phyloP scores from a whole-genome alignment of 2,797 vertebrate genomes.

The Acanthis flammea region DNA sequence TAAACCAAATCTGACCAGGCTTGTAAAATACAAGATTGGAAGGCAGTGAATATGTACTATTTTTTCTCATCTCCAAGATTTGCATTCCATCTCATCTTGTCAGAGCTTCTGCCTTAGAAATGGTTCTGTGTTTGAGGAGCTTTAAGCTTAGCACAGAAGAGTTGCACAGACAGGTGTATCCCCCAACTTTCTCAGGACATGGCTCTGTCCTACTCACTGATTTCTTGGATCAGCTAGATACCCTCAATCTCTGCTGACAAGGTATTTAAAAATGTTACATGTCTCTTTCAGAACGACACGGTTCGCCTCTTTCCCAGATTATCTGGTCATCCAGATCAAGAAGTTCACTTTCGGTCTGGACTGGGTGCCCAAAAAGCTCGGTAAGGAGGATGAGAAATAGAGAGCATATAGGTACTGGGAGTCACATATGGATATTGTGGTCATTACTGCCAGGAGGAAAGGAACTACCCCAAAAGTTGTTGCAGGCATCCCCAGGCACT shows the following conservation, averaged over 20 bases:
- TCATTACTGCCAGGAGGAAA: background rate
- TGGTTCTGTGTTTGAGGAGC: background rate
- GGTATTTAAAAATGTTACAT: background rate
- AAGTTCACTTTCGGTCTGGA: constrained; percentile 98
- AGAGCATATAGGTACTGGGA: background rate
- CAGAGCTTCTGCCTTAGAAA: background rate
- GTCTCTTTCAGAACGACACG: constrained; percentile 87
- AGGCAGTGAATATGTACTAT: background rate
- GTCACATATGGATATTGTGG: background rate
- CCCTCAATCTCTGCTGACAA: background rate
- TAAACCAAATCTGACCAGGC: background rate
- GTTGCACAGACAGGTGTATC: background rate
- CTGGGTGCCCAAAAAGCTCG: constrained; percentile 99
- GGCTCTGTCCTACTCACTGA: background rate
- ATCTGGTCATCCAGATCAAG: constrained; percentile 98
- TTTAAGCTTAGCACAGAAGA: background rate
- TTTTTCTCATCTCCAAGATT: background rate
- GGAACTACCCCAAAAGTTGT: background rate
- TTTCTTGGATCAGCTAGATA: background rate
- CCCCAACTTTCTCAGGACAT: background rate
- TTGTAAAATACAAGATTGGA: background rate
- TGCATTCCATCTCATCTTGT: background rate
- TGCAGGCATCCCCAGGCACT: background rate
- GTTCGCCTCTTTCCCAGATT: constrained; percentile 97
- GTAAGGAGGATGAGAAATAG: constrained; percentile 72